Evolutionary conservation across 2,888 invertebrate species (phyloP).

Genomic region (Tenthredo notha): DNA sequence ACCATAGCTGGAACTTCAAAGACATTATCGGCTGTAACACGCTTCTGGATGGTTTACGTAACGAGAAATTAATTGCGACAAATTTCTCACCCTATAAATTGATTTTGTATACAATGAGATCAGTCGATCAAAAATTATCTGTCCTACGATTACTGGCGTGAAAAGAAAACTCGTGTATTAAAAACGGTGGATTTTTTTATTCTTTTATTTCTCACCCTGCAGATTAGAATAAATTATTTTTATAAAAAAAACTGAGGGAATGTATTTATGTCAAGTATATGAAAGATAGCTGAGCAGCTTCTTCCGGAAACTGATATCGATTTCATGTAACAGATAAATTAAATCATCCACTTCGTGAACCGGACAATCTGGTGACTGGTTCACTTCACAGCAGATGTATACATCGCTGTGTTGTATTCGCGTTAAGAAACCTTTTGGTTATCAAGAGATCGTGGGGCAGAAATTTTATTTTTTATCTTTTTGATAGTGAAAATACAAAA

Average conservation of each 20-base stretch:
- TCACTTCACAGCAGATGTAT: conserved; percentile 27
- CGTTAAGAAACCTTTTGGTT: conserved; percentile 21
- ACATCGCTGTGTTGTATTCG: conserved; percentile 37
- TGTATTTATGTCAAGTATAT: not conserved
- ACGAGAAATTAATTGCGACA: conserved; percentile 40
- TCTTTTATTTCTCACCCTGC: not conserved
- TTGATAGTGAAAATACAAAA: not conserved
- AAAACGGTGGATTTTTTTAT: not conserved
- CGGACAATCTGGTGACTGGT: conserved; percentile 41
- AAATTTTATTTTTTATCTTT: not conserved
- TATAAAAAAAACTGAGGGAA: not conserved
- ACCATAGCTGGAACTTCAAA: conserved; percentile 37
- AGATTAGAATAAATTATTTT: not conserved
- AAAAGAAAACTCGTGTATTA: not conserved
- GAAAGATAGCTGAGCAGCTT: conserved; percentile 20
- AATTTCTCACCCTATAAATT: conserved; percentile 10
- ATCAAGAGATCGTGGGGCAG: not conserved
- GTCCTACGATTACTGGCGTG: not conserved
- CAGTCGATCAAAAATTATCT: not conserved
- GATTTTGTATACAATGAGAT: conserved; percentile 9
- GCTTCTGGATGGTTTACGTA: conserved; percentile 18
- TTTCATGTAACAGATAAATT: conserved; percentile 24
- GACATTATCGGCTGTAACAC: conserved; percentile 37
- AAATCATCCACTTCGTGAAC: conserved; percentile 46
- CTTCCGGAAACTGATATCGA: conserved; percentile 26